Evolutionary conservation across 2,113 vertebrate genomes (phyloP), one percentile per base, ranked within the genome.

Genomic region (Corythornis madagascariensis): DNA sequence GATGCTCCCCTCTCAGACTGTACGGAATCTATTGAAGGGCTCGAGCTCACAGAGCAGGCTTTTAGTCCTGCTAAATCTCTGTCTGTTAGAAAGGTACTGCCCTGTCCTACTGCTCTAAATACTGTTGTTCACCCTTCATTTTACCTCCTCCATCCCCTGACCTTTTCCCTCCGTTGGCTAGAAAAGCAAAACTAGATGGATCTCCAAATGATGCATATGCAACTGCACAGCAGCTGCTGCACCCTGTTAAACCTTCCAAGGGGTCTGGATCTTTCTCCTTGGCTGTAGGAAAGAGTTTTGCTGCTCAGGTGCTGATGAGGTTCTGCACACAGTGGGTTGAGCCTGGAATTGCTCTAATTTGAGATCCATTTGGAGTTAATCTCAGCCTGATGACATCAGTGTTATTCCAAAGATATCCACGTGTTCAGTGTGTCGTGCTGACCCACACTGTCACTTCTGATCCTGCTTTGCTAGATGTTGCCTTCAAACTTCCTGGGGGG

Each of bases 1-100:
- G 99, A 99, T 77, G 98, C 98, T 95, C 99, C 99, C 98, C 99
- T 99, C 96, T 99, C 99, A 98, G 99, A 99, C 99, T 99, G 99
- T 98, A 98, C 98, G 98, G 99, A 99, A 97, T 98, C 98, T 98
- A 98, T 99, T 99, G 98, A 99, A 97, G 99, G 98, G 98, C 98
- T 99, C 96, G 98, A 99, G 98, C 98, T 98, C 97, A 98, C 99
- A 98, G 98, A 98, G 98, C 98, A 98, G 98, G 98, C 98, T 98
- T 98, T 98, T 99, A 99, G 98, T 98, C 99, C 99, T 75, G 98
- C 99, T 99, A 99, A 98, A 97, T 98, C 98, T 97, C 95, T 98
- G 91, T 98, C 97, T 98, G 94, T 99, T 99, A 99, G 99, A 99
- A 99, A 99, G 99, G 99, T 99, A 99, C 97, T 96, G 97, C 97